Conservation (phyloP, 2,797 vertebrate genomes). For the Gymnothorax javanicus region DNA sequence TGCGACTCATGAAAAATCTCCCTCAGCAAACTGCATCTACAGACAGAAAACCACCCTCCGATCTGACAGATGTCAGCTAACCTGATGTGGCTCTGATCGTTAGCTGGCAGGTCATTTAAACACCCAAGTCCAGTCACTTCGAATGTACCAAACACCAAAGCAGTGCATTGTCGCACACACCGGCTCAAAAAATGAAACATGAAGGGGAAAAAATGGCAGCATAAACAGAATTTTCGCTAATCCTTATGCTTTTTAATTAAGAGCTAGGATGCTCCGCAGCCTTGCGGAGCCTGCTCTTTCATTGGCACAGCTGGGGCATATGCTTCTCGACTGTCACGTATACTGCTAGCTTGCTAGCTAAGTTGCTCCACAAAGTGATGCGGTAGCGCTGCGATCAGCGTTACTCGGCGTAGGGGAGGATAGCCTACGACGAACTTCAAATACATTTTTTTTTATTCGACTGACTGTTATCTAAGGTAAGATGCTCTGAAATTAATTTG, state of each 20-base stretch:
- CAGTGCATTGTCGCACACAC: not conserved
- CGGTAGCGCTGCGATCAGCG: not conserved
- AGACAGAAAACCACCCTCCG: too few species aligned
- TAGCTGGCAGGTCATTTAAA: too few species aligned
- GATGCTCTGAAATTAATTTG: not conserved
- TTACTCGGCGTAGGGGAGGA: not conserved
- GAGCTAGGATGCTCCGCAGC: not conserved
- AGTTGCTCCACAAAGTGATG: not conserved
- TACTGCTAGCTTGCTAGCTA: not conserved
- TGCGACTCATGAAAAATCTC: too few species aligned
- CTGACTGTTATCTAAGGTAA: not conserved
- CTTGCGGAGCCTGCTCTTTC: slow-evolving; percentile 1
- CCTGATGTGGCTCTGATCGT: too few species aligned
- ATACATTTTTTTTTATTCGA: not conserved
- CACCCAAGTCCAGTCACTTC: too few species aligned
- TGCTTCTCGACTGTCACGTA: not conserved
- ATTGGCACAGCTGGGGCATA: not conserved
- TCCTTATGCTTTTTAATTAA: not conserved
- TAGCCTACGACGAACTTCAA: not conserved
- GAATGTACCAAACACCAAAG: too few species aligned
- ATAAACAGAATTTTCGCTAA: not conserved
- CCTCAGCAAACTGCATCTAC: too few species aligned
- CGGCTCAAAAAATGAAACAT: not conserved
- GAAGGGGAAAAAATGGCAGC: not conserved
- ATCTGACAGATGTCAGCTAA: too few species aligned